Conservation (phyloP, 1,140 invertebrate genomes). For the Drosophila repleta region DNA sequence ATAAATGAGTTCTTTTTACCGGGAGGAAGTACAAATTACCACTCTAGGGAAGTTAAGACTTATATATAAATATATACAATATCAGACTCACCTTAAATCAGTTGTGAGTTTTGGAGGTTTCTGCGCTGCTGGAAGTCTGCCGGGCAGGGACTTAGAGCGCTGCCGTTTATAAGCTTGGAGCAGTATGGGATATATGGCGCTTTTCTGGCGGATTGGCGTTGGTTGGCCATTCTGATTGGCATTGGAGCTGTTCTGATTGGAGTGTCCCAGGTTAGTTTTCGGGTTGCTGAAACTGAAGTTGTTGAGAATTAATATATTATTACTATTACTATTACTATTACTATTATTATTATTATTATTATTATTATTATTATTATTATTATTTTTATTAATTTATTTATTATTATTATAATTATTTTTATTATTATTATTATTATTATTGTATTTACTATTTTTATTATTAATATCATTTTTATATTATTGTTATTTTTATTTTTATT, state of each 20-base stretch:
- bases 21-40: too few species aligned
- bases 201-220: slow-evolving; percentile 5
- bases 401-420: too few species aligned
- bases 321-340: background rate
- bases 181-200: background rate
- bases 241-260: background rate
- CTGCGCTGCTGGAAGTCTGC: slow-evolving; percentile 2
- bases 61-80: too few species aligned
- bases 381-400: too few species aligned
- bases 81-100: slow-evolving; percentile 21
- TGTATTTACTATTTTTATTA: too few species aligned
- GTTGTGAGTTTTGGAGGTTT: slow-evolving; percentile 12
- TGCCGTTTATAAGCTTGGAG: slow-evolving; percentile 15
- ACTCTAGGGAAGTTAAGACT: too few species aligned
- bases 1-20: too few species aligned
- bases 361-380: too few species aligned
- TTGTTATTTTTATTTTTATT: too few species aligned
- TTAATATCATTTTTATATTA: too few species aligned
- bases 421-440: too few species aligned
- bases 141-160: slow-evolving; percentile 38
- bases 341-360: background rate
- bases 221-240: slow-evolving; percentile 3
- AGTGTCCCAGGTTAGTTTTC: slow-evolving; percentile 2
- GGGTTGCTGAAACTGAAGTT: background rate
- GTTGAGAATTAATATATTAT: too few species aligned